Conservation (phyloP, 2,113 vertebrate genomes). For the Agelaius phoeniceus region DNA sequence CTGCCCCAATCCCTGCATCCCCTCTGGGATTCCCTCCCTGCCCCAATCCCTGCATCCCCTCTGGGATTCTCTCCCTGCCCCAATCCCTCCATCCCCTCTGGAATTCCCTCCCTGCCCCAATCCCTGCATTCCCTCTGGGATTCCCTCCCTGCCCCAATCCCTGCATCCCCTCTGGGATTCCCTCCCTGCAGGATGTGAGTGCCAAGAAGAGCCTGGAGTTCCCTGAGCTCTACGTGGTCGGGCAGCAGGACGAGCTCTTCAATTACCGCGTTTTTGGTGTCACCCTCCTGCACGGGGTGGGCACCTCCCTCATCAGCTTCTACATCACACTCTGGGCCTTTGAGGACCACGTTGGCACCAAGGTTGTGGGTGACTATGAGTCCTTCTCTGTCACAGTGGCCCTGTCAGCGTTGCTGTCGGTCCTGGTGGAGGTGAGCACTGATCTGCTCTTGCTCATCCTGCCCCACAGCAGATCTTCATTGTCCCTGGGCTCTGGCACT, state of each 20-base stretch:
- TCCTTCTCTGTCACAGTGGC: constrained; percentile 80
- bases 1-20: no score
- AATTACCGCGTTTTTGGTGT: constrained; percentile 73
- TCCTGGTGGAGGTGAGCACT: constrained; percentile 80
- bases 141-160: not conserved
- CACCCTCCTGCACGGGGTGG: constrained; percentile 77
- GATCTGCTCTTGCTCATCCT: not conserved
- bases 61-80: no score
- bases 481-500: not conserved
- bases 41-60: no score
- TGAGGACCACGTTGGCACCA: constrained; percentile 2
- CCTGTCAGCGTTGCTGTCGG: constrained; percentile 74
- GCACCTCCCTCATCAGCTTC: constrained; percentile 82
- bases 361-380: constrained; percentile 77
- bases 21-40: no score
- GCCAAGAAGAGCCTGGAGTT: constrained; percentile 78
- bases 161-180: not conserved
- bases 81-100: no score
- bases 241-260: constrained; percentile 82
- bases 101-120: not conserved
- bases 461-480: not conserved
- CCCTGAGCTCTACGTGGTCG: constrained; percentile 80
- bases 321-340: constrained; percentile 80
- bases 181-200: constrained; percentile 78
- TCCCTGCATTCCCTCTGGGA: no score